These are phyloP conservation scores for Percopsis omiscomaycus DNA, from an alignment of 2,797 vertebrate genomes.

Conservation along the genomic window DNA sequence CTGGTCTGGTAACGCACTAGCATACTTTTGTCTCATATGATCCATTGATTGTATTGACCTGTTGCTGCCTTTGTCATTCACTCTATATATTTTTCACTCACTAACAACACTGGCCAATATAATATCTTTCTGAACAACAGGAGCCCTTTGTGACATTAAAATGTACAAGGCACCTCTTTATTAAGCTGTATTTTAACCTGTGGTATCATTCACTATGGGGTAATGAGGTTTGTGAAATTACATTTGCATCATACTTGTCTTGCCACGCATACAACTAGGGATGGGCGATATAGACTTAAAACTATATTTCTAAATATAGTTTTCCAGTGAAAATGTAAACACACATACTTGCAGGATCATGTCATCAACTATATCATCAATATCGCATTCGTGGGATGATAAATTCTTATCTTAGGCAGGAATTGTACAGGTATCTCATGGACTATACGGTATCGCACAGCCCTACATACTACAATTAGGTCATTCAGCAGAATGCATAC, in stretches of 20 bases:
- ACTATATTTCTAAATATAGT: too few species aligned
- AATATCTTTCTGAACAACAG: slow-evolving; percentile 1
- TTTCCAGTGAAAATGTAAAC: too few species aligned
- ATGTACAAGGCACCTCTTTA: slow-evolving; percentile 8
- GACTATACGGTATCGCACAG: too few species aligned
- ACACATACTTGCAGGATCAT: too few species aligned
- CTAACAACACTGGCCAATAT: neutral
- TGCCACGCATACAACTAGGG: too few species aligned
- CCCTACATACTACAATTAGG: too few species aligned
- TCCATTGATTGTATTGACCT: slow-evolving; percentile 11
- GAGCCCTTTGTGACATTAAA: slow-evolving; percentile 2
- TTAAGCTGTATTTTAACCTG: slow-evolving; percentile 6
- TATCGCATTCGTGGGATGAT: too few species aligned
- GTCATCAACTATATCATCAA: too few species aligned
- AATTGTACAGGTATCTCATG: too few species aligned
- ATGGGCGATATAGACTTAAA: too few species aligned
- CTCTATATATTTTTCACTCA: slow-evolving; percentile 1
- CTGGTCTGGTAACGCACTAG: neutral
- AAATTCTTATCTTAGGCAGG: too few species aligned
- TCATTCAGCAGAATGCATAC: too few species aligned
- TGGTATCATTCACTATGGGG: neutral
- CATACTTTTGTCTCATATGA: neutral
- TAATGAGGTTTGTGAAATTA: slow-evolving; percentile 12
- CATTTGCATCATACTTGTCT: slow-evolving; percentile 32
- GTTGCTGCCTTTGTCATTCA: slow-evolving; percentile 3